Percentiles rank a stretch among this genome's conserved stretches.
These are phyloP conservation scores for Caerostris darwini DNA, from an alignment of 1,140 invertebrate species.

Conservation along the genomic window DNA sequence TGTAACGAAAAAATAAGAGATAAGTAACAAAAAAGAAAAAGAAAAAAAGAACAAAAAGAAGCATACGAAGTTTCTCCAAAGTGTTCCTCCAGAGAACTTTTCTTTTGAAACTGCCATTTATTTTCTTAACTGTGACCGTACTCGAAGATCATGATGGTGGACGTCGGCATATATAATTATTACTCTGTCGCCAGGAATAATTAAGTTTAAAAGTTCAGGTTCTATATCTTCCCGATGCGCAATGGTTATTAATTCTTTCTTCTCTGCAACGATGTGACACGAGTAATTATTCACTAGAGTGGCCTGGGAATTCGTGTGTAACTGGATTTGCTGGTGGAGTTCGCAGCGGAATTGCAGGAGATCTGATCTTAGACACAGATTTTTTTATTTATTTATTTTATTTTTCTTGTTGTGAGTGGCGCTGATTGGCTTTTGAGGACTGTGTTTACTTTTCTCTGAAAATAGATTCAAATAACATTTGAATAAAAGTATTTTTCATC, in stretches of 20 bases:
- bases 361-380: conserved; percentile 4
- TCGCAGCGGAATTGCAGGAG: background rate
- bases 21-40: background rate
- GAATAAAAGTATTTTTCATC: no score
- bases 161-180: conserved; percentile 70
- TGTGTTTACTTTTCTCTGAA: background rate
- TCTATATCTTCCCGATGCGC: conserved; percentile 34
- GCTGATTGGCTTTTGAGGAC: background rate
- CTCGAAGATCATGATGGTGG: conserved; percentile 36
- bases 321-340: background rate
- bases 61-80: background rate
- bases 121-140: conserved; percentile 63
- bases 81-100: conserved; percentile 9
- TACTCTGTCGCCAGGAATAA: conserved; percentile 70
- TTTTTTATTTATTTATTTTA: background rate
- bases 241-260: conserved; percentile 71
- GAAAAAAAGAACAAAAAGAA: conserved; percentile 31
- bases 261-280: background rate
- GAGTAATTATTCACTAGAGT: conserved; percentile 41
- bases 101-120: conserved; percentile 66
- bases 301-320: background rate
- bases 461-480: no score
- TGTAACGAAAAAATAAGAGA: background rate
- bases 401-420: background rate
- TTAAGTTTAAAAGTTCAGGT: conserved; percentile 75